phyloP scores from a whole-genome alignment of 2,113 vertebrate species.

The Eretmochelys imbricata region DNA sequence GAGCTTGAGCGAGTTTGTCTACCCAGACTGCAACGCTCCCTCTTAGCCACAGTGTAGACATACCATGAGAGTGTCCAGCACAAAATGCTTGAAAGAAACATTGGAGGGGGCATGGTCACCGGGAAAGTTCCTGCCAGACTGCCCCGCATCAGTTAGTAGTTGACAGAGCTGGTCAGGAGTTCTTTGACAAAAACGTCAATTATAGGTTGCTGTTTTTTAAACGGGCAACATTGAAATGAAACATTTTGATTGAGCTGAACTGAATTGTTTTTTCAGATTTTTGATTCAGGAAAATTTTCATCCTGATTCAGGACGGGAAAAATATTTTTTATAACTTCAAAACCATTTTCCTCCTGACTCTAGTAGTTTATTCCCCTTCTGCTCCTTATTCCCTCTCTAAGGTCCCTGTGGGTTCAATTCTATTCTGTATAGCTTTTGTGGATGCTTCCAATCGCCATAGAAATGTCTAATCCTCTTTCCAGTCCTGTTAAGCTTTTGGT shows the following conservation, averaged over 20 bases:
- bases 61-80: background rate
- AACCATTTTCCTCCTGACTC: background rate
- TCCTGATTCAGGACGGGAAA: background rate
- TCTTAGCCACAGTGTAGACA: background rate
- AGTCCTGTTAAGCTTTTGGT: background rate
- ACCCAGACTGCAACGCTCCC: background rate
- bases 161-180: background rate
- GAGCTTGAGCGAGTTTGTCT: background rate
- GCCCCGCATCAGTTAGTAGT: too few species aligned
- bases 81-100: background rate
- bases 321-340: background rate
- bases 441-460: background rate
- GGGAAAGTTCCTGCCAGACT: background rate
- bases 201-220: background rate
- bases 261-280: background rate
- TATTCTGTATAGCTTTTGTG: background rate
- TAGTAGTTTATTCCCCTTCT: background rate
- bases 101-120: background rate
- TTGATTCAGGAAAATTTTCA: background rate
- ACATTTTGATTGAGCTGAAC: background rate
- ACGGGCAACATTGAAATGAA: background rate
- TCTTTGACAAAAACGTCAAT: background rate
- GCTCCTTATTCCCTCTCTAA: background rate
- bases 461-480: background rate
- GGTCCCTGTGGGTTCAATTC: background rate